Evolutionary conservation across 1,140 invertebrate species (phyloP).

Genomic region (Drosophila cardini): DNA sequence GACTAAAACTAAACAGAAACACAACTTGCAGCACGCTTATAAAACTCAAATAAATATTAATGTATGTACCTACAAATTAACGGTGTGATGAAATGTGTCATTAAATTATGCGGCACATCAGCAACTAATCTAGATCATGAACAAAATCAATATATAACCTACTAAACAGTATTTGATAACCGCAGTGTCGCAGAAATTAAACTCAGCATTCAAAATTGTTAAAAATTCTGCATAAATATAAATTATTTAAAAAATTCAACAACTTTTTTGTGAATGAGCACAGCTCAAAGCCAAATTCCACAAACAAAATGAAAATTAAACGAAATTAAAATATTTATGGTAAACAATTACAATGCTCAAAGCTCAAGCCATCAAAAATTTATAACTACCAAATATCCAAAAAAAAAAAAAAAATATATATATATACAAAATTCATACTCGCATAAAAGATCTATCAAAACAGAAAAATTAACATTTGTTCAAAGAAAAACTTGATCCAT

Average conservation of each 20-base stretch:
- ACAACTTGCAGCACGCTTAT: constrained; percentile 60
- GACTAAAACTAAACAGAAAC: neutral
- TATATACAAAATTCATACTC: neutral
- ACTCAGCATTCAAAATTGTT: neutral
- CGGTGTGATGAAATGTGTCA: constrained; percentile 35
- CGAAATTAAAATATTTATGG: neutral
- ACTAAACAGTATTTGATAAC: constrained; percentile 13
- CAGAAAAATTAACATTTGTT: neutral
- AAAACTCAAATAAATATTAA: constrained; percentile 44
- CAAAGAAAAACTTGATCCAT: neutral
- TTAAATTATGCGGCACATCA: constrained; percentile 7
- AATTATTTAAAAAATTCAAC: neutral
- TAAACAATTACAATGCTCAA: neutral
- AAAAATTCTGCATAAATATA: constrained; percentile 6
- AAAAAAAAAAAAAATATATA: too few relatives aligned
- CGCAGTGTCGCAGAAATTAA: neutral
- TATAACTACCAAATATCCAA: neutral
- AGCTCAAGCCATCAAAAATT: neutral
- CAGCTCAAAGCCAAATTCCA: constrained; percentile 32
- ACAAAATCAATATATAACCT: constrained; percentile 21
- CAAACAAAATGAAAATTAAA: neutral
- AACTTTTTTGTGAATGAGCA: constrained; percentile 26
- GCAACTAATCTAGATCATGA: constrained; percentile 1
- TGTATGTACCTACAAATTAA: constrained; percentile 62
- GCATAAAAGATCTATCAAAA: neutral